Percentiles rank a stretch among this genome's conserved stretches.
Evolutionary conservation across 1,140 invertebrate genomes (phyloP).

Genomic region (Heterodera carotae): DNA sequence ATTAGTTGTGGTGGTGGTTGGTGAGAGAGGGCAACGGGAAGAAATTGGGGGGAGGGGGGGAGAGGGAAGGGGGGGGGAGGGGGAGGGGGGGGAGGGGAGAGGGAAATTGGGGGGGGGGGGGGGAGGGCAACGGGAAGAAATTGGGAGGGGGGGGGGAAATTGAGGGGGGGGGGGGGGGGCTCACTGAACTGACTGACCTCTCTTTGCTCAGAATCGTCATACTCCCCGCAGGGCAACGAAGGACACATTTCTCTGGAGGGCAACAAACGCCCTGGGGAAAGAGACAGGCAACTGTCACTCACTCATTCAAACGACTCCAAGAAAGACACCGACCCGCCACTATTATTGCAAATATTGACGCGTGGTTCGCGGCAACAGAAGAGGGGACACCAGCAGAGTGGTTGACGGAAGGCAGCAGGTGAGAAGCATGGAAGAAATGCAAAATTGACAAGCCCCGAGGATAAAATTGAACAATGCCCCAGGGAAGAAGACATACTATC

Average conservation of each 20-base stretch:
- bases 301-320: neutral
- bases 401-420: neutral
- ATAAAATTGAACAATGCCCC: no score
- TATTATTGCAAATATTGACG: neutral
- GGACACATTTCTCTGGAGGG: neutral
- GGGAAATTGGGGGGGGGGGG: no score
- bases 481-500: no score
- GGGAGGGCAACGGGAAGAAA: neutral
- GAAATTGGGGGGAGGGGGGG: neutral
- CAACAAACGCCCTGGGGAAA: neutral
- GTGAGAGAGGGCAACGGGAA: no score
- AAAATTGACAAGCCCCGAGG: neutral
- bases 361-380: no score
- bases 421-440: conserved; percentile 3
- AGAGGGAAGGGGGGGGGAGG: no score
- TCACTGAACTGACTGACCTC: neutral
- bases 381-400: conserved; percentile 7
- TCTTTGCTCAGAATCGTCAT: neutral
- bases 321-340: neutral
- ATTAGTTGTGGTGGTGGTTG: no score
- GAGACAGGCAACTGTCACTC: neutral
- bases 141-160: neutral
- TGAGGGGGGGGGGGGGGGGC: neutral
- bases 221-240: neutral
- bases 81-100: no score